phyloP scores from a whole-genome alignment of 2,888 invertebrate species.

The Gortyna flavago region DNA sequence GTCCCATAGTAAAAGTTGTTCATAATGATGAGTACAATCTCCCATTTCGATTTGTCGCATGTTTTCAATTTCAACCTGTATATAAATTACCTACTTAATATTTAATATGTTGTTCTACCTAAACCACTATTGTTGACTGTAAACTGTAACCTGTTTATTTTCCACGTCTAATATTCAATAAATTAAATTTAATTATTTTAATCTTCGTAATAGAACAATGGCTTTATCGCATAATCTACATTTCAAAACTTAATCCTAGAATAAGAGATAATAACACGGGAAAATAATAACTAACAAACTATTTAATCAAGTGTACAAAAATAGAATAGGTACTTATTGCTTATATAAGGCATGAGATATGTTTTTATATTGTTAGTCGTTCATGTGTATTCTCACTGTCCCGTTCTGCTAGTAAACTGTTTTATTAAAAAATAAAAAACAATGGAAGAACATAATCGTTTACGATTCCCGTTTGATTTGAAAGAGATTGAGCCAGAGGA shows the following conservation, averaged over 20 bases:
- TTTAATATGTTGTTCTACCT: too few species aligned
- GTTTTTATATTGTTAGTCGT: background rate
- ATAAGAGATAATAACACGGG: background rate
- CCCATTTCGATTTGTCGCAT: too few species aligned
- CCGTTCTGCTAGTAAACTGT: too few species aligned
- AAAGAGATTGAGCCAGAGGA: conserved; percentile 39
- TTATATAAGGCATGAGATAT: background rate
- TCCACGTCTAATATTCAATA: background rate
- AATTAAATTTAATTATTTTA: background rate
- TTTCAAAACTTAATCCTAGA: background rate
- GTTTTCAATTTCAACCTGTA: too few species aligned
- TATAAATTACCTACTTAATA: too few species aligned
- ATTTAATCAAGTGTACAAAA: background rate
- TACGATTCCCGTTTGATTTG: conserved; percentile 36
- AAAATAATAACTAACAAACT: background rate
- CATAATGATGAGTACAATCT: too few species aligned
- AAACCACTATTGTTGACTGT: background rate
- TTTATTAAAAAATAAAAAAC: background rate
- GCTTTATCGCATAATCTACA: background rate
- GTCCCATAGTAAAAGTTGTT: too few species aligned
- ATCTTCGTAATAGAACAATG: background rate
- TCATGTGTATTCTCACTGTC: background rate
- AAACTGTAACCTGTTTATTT: background rate
- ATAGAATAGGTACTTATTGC: background rate
- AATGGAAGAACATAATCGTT: conserved; percentile 29